Percentiles rank a stretch among this genome's conserved stretches.
Evolutionary conservation across 1,140 invertebrate genomes (phyloP).

Genomic region (Oncopodura yosiiana): DNA sequence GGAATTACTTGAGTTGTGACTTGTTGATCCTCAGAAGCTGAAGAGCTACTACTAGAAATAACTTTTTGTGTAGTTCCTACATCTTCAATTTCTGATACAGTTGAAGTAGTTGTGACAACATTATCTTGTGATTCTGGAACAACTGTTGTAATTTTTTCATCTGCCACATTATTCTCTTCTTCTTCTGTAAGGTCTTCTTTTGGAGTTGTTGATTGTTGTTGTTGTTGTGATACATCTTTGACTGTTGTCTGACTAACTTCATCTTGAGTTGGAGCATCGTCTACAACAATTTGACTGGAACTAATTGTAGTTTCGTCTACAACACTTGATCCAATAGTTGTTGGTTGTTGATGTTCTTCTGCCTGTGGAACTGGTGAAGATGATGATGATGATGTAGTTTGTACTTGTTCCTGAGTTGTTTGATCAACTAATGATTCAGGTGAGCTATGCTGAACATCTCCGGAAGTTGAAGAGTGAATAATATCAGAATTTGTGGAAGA

Average conservation of each 20-base stretch:
- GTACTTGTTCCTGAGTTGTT: not conserved
- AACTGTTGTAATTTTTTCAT: not conserved
- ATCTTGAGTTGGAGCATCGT: not conserved
- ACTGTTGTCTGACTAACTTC: not conserved
- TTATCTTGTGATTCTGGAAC: not conserved
- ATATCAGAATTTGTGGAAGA: slow-evolving; percentile 16
- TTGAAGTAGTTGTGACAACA: not conserved
- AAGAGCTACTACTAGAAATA: too few species aligned
- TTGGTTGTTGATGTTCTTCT: not conserved
- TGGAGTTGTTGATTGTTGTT: slow-evolving; percentile 1
- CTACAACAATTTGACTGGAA: not conserved
- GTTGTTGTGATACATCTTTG: too few species aligned
- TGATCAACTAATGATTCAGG: not conserved
- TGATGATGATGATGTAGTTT: slow-evolving; percentile 1
- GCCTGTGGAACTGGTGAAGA: not conserved
- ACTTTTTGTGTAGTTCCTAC: too few species aligned
- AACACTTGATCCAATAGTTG: not conserved
- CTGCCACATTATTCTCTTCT: not conserved
- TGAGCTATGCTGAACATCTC: slow-evolving; percentile 6
- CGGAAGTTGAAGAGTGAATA: slow-evolving; percentile 13
- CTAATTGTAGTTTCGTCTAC: not conserved
- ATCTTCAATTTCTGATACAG: too few species aligned
- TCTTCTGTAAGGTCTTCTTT: slow-evolving; percentile 29
- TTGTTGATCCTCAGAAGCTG: too few species aligned
- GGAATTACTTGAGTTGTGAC: too few species aligned